Conservation (phyloP, 1,140 invertebrate species). For the Megathymus violae region DNA sequence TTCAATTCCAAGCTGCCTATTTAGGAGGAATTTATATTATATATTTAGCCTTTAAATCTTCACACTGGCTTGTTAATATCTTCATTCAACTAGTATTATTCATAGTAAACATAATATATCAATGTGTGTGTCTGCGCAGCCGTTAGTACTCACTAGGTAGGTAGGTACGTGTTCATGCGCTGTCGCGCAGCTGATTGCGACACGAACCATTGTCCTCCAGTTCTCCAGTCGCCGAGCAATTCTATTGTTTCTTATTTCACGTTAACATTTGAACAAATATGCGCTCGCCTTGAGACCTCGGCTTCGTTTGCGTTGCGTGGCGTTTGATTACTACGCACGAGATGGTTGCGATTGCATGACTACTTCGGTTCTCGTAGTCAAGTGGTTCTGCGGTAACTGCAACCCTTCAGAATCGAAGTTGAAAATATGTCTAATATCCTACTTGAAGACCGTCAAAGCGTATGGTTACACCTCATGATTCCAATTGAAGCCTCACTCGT, state of each 20-base stretch:
- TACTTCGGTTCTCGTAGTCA: no score
- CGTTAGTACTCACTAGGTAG: neutral
- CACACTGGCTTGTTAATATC: neutral
- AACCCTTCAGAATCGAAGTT: no score
- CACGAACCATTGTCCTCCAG: conserved; percentile 25
- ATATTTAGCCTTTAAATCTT: no score
- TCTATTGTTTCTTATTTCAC: conserved; percentile 30
- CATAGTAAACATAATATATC: neutral
- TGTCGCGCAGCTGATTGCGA: conserved; percentile 12
- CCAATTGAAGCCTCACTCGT: no score
- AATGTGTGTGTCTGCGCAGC: neutral
- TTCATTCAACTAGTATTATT: neutral
- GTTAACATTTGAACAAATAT: conserved; percentile 34
- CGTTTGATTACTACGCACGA: conserved; percentile 11
- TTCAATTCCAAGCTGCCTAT: no score
- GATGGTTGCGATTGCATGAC: neutral
- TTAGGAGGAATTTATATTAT: no score
- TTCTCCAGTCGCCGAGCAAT: conserved; percentile 17
- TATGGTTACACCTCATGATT: no score
- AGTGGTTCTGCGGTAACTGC: no score
- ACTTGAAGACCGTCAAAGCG: no score
- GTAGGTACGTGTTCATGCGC: neutral
- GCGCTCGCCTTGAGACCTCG: conserved; percentile 20
- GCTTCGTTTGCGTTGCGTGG: conserved; percentile 11
- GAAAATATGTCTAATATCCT: no score